Conservation (phyloP, 1,140 invertebrate species). For the Heliothis virescens region DNA sequence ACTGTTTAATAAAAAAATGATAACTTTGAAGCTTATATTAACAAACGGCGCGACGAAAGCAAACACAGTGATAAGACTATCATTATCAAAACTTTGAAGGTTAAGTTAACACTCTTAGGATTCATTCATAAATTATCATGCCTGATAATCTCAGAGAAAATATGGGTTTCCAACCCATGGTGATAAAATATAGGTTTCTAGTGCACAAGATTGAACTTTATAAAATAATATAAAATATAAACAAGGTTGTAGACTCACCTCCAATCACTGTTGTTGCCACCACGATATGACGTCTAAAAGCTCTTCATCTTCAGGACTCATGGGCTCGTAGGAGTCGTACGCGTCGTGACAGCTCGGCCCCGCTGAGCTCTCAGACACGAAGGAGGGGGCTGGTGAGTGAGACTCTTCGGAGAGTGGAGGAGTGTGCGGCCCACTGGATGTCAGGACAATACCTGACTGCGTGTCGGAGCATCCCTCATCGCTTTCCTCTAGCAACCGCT, state of each 20-base stretch:
- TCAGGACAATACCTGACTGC: slow-evolving; percentile 70
- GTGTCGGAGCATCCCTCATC: slow-evolving; percentile 85
- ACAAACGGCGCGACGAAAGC: slow-evolving; percentile 72
- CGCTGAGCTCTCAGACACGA: slow-evolving; percentile 91
- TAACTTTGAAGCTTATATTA: slow-evolving; percentile 55
- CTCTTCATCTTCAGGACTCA: slow-evolving; percentile 96
- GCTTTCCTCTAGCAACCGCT: slow-evolving; percentile 92
- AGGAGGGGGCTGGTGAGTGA: slow-evolving; percentile 92
- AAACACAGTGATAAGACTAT: slow-evolving; percentile 78
- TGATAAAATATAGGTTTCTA: slow-evolving; percentile 15
- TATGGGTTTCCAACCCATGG: background rate
- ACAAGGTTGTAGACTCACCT: slow-evolving; percentile 64
- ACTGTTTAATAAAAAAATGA: slow-evolving; percentile 41
- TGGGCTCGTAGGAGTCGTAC: slow-evolving; percentile 92
- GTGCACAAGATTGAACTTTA: no score
- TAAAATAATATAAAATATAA: slow-evolving; percentile 14
- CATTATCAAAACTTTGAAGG: slow-evolving; percentile 68
- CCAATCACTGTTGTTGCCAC: slow-evolving; percentile 91
- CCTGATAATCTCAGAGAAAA: slow-evolving; percentile 18
- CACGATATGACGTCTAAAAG: slow-evolving; percentile 95
- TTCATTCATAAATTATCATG: slow-evolving; percentile 67
- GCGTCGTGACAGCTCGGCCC: slow-evolving; percentile 87
- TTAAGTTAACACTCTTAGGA: slow-evolving; percentile 67
- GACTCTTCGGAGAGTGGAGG: slow-evolving; percentile 91
- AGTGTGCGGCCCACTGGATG: slow-evolving; percentile 78